Percentiles rank a stretch among this genome's conserved stretches.
Evolutionary conservation across 35 echinoderm and acorn worm genomes (phyloP).

Genomic region (Strongylocentrotus purpuratus): DNA sequence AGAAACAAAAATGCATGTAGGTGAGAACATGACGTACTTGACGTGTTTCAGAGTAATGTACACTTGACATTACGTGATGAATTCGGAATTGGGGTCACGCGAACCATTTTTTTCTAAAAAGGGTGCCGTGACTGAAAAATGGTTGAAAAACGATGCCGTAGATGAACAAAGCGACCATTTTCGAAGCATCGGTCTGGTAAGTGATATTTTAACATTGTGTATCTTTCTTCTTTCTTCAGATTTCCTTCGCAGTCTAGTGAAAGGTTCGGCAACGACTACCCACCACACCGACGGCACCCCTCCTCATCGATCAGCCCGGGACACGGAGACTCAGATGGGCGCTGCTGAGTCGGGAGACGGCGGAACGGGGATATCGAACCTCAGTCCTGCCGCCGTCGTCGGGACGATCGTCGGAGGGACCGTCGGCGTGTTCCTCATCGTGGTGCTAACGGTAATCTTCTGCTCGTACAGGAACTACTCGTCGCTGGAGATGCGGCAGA

Average conservation of each 20-base stretch:
- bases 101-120: no score
- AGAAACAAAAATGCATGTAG: no score
- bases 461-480: conserved; percentile 60
- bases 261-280: not conserved
- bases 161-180: no score
- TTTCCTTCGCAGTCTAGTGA: not conserved
- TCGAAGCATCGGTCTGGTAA: no score
- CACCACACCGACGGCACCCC: not conserved
- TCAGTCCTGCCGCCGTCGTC: conserved; percentile 50
- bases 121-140: no score
- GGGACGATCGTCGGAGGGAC: conserved; percentile 54
- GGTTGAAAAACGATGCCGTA: no score
- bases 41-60: no score
- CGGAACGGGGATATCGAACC: not conserved
- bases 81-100: no score
- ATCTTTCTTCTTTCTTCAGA: not conserved
- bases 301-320: not conserved
- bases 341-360: not conserved
- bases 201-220: no score
- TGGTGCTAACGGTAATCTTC: conserved; percentile 52
- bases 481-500: conserved; percentile 26
- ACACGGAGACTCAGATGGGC: not conserved
- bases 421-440: conserved; percentile 47
- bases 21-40: no score
- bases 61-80: no score